A percentile compares a stretch with the other conserved stretches of the same genome.
phyloP scores from a whole-genome alignment of 2,113 vertebrate genomes.

The Cyprinus carpio region DNA sequence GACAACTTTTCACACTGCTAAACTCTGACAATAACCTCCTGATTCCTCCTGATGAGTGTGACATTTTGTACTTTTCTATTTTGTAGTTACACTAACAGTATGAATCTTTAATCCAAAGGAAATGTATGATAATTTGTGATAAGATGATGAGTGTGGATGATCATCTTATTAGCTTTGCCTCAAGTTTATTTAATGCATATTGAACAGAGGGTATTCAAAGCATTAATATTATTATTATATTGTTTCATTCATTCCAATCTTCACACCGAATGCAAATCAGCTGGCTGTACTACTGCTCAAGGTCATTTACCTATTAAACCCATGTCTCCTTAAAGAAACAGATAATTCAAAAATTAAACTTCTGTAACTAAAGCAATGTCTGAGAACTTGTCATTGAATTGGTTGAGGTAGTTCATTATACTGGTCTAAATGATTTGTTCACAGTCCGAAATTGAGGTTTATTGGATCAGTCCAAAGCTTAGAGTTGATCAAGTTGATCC shows the following conservation, averaged over 20 bases:
- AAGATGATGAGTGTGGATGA: constrained; percentile 46
- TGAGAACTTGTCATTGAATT: not conserved
- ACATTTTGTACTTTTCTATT: not conserved
- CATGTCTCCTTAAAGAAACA: not conserved
- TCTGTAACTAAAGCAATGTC: not conserved
- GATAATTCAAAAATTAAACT: not conserved
- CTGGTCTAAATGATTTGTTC: not conserved
- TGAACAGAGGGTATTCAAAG: constrained; percentile 59
- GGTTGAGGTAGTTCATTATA: not conserved
- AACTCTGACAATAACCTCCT: not conserved
- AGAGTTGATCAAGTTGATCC: too few species aligned
- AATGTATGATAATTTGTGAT: not conserved
- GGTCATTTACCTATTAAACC: constrained; percentile 51
- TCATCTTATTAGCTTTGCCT: constrained; percentile 47
- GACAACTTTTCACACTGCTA: not conserved
- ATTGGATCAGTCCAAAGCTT: too few species aligned
- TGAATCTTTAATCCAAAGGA: not conserved
- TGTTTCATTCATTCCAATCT: constrained; percentile 60
- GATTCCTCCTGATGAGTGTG: not conserved
- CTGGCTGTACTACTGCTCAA: constrained; percentile 34
- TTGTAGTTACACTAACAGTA: not conserved
- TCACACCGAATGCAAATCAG: constrained; percentile 28
- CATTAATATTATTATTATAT: constrained; percentile 7
- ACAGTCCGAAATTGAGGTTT: not conserved
- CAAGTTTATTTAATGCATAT: constrained; percentile 55